Base-by-base conservation (phyloP, 2,888 invertebrate species). In the Chesias legatella region DNA sequence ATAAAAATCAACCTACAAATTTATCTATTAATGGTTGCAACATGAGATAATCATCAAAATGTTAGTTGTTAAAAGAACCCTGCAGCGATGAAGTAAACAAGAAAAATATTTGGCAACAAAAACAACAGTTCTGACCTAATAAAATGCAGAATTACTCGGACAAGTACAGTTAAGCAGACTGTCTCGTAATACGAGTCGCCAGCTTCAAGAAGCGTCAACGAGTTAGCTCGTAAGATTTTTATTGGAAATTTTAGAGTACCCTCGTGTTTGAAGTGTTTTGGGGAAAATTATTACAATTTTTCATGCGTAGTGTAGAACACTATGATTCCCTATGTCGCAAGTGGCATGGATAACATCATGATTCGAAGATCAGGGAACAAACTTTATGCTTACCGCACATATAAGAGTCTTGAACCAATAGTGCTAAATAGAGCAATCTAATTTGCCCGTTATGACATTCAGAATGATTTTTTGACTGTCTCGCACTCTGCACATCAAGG, bases 221-320 rank as follows among this genome's bases (percentile, higher is more conserved):
- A 70, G 67, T 64, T 66, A 50, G 54, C 51, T 66, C 73, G 69
- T 78, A 73, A 79, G 62, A 68, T 76, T 81, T 80, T 73, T 11
- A 17, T 53, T 47, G 49, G 44, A 53, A 37, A 38, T 56, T 56
- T 41, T 42, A 32, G 35, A 29, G 42, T 47, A 22, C 43, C 23
- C 13, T 17, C 13, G 13, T 17, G 27, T 30, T 7, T n/a, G 9
- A 24, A 29, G 7, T n/a, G n/a, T n/a, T n/a, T n/a, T n/a, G n/a
- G n/a, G n/a, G n/a, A n/a, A n/a, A n/a, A n/a, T n/a, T n/a, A n/a
- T 17, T 17, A 17, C 13, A 17, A 17, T 17, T 17, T 17, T n/a
- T n/a, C n/a, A n/a, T n/a, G n/a, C 13, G 5, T 3, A 17, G 13
- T 17, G 13, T 5, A n/a, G n/a, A n/a, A n/a, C n/a, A n/a, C n/a